Evolutionary conservation across 2,797 vertebrate species (phyloP), one percentile per base, ranked within the genome.

Genomic region (Hemitrygon akajei): DNA sequence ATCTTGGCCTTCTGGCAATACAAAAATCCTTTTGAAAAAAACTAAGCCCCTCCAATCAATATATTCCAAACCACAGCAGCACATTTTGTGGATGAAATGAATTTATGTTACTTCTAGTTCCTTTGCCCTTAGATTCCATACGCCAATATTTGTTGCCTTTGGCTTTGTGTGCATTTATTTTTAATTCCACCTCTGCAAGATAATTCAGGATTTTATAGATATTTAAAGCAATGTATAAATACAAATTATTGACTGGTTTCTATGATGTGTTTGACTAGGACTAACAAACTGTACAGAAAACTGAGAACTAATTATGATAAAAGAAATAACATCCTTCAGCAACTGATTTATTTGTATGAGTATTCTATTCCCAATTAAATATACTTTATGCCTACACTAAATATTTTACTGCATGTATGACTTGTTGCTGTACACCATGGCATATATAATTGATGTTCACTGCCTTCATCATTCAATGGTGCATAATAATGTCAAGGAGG

Each of bases 231-330:
- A 6, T 34, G 30, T 63, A 34, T 6, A 66, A 89, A 0, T 22
- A 30, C 7, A 66, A 89, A 18, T 89, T 89, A 34, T 69, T 37
- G 16, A 20, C 60, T 34, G n/a, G 16, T 3, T 69, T 37, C 18
- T 22, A n/a, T 20, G 22, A 66, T 87, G 77, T 79, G 18, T 37
- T 37, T 16, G 86, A 69, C 34, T 11, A 69, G 30, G n/a, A 11
- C 16, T 37, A 37, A 89, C 63, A 30, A 63, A 18, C 12, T 71
- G 69, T 20, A 71, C 4, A 75, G 22, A 37, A 69, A 69, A 11
- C 60, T 69, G 60, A 69, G n/a, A 69, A 89, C n/a, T 89, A 89
- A 89, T 89, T 69, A 34, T 20, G 20, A 69, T 89, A 69, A 89
- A 89, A 89, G 30, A 3, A 89, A 69, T 89, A 69, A 37, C 34